phyloP scores from a whole-genome alignment of 2,113 vertebrate genomes.

The Pomatostomus ruficeps region DNA sequence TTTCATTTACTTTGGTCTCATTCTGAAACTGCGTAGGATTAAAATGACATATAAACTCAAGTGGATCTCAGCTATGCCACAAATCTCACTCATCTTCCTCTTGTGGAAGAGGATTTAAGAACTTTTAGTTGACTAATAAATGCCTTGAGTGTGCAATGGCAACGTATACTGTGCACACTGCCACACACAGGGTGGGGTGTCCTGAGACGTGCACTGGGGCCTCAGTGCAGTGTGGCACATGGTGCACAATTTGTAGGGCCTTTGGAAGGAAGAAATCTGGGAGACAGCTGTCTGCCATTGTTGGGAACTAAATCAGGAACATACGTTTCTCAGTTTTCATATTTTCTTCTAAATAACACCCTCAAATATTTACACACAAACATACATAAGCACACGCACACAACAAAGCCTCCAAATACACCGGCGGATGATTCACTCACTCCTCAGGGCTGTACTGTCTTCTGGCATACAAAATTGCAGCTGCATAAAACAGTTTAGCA shows the following conservation, averaged over 20 bases:
- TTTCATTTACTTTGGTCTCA: background rate
- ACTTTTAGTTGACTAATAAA: background rate
- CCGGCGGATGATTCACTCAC: background rate
- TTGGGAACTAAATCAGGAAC: background rate
- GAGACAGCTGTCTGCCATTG: background rate
- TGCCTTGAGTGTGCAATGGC: background rate
- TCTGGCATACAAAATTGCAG: background rate
- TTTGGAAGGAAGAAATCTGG: background rate
- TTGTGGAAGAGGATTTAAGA: background rate
- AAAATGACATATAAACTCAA: background rate
- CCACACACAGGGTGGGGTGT: background rate
- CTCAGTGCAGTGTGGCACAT: background rate
- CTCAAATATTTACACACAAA: slow-evolving; percentile 10
- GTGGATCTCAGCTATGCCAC: background rate
- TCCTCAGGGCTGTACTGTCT: background rate
- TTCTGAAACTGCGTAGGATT: background rate
- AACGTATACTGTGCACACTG: background rate
- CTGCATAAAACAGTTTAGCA: background rate
- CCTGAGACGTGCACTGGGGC: accelerated
- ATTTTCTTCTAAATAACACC: background rate
- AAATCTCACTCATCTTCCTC: background rate
- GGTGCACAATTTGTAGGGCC: accelerated
- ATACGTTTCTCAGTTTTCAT: background rate
- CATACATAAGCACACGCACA: background rate
- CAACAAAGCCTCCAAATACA: background rate